phyloP scores from a whole-genome alignment of 2,797 vertebrate genomes.

The Decapterus maruadsi region DNA sequence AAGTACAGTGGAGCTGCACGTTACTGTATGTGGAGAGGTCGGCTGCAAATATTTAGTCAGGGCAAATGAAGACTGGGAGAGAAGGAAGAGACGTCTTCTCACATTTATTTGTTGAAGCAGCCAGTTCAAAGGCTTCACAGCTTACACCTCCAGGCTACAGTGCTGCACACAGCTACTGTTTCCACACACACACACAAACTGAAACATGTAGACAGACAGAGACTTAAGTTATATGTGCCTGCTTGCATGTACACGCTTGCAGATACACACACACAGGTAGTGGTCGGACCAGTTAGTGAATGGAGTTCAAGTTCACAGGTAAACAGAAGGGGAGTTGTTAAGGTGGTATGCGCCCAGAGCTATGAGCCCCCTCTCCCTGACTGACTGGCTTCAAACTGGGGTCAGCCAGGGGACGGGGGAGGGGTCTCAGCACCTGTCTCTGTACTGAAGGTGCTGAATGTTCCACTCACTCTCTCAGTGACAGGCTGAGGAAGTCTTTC shows the following conservation, averaged over 20 bases:
- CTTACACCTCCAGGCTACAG: conserved; percentile 41
- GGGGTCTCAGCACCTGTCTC: conserved; percentile 13
- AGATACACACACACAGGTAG: background rate
- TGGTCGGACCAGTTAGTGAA: conserved; percentile 59
- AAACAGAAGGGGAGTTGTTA: conserved; percentile 33
- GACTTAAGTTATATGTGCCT: conserved; percentile 4
- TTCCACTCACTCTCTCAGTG: conserved; percentile 23
- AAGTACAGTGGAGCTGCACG: background rate
- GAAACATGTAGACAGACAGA: conserved; percentile 26
- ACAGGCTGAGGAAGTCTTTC: conserved; percentile 28
- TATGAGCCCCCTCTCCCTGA: conserved; percentile 38
- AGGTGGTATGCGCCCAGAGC: conserved; percentile 47
- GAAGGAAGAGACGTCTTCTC: conserved; percentile 7
- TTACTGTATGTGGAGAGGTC: background rate
- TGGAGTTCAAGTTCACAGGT: conserved; percentile 77
- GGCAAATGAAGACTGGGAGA: conserved; percentile 17
- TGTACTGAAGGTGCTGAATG: conserved; percentile 28
- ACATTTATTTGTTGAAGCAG: conserved; percentile 41
- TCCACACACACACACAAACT: conserved; percentile 12
- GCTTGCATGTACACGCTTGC: conserved; percentile 11
- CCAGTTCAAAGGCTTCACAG: conserved; percentile 48
- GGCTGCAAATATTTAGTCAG: conserved; percentile 47
- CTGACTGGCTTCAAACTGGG: conserved; percentile 40
- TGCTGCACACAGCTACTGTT: conserved; percentile 34
- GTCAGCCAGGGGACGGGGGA: conserved; percentile 46